Base-by-base conservation (phyloP, 2,113 vertebrate species). In the Corythoichthys haematopterus region DNA sequence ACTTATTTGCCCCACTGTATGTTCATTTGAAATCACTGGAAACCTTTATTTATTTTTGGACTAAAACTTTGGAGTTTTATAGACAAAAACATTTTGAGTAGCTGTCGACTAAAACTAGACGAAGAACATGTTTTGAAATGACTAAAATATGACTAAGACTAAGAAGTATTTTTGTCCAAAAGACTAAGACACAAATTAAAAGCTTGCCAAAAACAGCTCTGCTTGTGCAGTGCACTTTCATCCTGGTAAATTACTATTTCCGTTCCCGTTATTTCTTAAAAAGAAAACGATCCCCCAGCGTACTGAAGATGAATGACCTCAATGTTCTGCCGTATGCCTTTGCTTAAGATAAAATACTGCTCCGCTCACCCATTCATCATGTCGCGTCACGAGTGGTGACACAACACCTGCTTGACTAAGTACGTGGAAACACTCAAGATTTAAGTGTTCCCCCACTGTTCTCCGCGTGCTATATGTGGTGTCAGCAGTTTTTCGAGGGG, bases 321-420 rank as follows among this genome's bases (percentile, higher is more conserved):
- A 33, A 55, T 8, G 20, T 55, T 11, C 11, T 28, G 4, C 28
- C 11, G 20, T 55, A 12, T 33, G 20, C 10, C 52, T 55, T 55
- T 28, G 12, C 20, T 33, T 3, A 33, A 11, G 52, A 55, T 33
- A 20, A 55, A 28, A 10, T 35, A 10, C 6, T 12, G 52, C 10
- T 11, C 10, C 20, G 0, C 33, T 57, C 28, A 14, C 55, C 13
- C 55, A 36, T 57, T 57, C 55, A 37, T 72, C 55, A 33, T 81
- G 65, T 79, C 75, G 80, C 64, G 11, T 10, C 56, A 53, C 73
- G 74, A 52, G 78, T 40, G 15, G 60, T 74, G 60, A 72, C 79
- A 72, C 62, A 85, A 80, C 86, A 88, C 87, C 87, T 89, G 85
- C 78, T 69, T 70, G 75, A 74, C 67, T 77, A 59, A 56, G 53